Conservation (phyloP, 2,797 vertebrate species). For the Fratercula arctica region DNA sequence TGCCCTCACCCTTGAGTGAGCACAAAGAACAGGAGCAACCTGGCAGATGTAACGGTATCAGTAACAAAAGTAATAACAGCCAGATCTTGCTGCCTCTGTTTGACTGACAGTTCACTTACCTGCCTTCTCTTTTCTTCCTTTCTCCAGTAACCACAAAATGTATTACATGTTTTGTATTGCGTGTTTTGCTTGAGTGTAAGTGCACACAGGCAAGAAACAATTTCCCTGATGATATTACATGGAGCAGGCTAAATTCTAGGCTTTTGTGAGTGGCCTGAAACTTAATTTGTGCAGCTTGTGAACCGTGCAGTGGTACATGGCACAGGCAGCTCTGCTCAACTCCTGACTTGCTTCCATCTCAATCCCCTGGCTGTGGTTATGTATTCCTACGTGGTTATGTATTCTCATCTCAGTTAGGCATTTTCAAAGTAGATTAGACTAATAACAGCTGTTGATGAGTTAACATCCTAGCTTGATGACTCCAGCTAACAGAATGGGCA, state of each 20-base stretch:
- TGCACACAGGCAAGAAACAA: conserved; percentile 22
- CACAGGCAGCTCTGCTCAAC: not conserved
- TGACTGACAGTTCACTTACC: conserved; percentile 46
- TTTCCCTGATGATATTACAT: conserved; percentile 38
- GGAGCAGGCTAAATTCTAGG: not conserved
- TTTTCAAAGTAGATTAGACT: not conserved
- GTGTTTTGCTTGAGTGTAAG: not conserved
- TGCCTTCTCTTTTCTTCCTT: not conserved
- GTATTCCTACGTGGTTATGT: not conserved
- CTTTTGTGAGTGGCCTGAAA: conserved; percentile 23
- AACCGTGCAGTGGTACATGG: not conserved
- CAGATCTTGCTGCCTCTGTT: not conserved
- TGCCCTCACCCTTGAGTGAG: conserved; percentile 20
- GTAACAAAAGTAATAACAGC: conserved; percentile 4
- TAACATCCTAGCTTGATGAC: fast-evolving
- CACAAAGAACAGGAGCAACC: not conserved
- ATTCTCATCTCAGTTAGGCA: not conserved
- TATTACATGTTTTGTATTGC: not conserved
- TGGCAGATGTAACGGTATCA: not conserved
- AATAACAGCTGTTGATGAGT: not conserved
- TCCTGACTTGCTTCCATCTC: not conserved
- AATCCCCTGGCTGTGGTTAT: not conserved
- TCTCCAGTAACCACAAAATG: conserved; percentile 20
- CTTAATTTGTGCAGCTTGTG: conserved; percentile 40
- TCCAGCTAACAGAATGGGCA: not conserved